Percentiles rank a stretch among this genome's conserved stretches.
Conservation (phyloP, 2,797 vertebrate species). For the Xenopus petersii region DNA sequence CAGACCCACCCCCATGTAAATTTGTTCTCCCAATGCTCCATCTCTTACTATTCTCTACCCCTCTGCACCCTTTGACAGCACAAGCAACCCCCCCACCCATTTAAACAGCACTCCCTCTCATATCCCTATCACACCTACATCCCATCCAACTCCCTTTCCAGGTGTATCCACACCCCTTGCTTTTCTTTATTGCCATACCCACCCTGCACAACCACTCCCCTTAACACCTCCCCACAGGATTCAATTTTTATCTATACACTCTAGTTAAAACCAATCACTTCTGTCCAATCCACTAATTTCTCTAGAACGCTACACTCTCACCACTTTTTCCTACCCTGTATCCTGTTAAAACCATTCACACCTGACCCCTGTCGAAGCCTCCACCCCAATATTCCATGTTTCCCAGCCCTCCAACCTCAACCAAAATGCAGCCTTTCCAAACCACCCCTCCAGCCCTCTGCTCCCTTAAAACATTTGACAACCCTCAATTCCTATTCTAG, state of each 20-base stretch:
- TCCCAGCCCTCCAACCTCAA: slow-evolving; percentile 13
- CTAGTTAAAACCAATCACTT: not conserved
- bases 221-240: not conserved
- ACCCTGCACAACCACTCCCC: slow-evolving; percentile 2
- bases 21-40: not conserved
- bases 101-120: not conserved
- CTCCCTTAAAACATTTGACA: slow-evolving; percentile 11
- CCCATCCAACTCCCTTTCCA: not conserved
- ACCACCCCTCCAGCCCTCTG: slow-evolving; percentile 11
- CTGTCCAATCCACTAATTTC: not conserved
- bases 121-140: not conserved
- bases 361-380: not conserved
- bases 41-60: not conserved
- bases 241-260: not conserved
- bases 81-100: too few relatives aligned
- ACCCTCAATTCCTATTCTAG: slow-evolving; percentile 6
- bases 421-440: slow-evolving; percentile 5
- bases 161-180: not conserved
- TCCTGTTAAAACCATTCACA: not conserved
- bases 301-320: not conserved
- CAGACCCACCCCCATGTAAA: not conserved
- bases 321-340: not conserved
- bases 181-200: not conserved
- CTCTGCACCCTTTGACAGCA: not conserved
- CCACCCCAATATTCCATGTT: not conserved